A percentile compares a stretch with the other conserved stretches of the same genome.
Conservation (phyloP, 2,888 invertebrate species). For the Heliconius ethilla region DNA sequence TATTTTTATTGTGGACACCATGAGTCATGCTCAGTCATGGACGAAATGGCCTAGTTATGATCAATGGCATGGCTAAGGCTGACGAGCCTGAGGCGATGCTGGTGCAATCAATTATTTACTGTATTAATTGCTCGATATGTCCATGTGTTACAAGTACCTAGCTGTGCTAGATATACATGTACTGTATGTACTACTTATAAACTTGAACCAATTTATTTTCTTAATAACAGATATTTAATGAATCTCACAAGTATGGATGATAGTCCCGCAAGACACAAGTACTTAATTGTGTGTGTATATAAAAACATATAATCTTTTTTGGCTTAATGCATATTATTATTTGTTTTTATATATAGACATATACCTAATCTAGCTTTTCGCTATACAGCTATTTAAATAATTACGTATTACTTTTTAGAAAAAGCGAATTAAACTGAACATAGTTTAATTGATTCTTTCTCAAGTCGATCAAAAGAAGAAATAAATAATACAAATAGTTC, state of each 20-base stretch:
- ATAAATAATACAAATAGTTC: not conserved
- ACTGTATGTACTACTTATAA: not conserved
- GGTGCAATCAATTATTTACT: slow-evolving; percentile 33
- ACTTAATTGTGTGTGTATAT: too few species aligned
- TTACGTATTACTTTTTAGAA: too few species aligned
- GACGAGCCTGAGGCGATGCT: slow-evolving; percentile 31
- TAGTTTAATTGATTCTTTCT: not conserved
- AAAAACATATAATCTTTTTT: too few species aligned
- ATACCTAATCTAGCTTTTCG: not conserved
- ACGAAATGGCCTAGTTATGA: slow-evolving; percentile 37
- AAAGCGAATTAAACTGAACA: too few species aligned
- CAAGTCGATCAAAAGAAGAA: not conserved
- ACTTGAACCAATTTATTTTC: not conserved
- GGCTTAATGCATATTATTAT: not conserved
- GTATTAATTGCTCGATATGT: slow-evolving; percentile 30
- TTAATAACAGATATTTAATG: not conserved
- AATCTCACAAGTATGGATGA: not conserved
- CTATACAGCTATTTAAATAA: not conserved
- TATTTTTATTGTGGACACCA: slow-evolving; percentile 19
- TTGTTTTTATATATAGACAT: not conserved
- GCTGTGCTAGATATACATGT: not conserved
- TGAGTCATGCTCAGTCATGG: slow-evolving; percentile 30
- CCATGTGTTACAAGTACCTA: not conserved
- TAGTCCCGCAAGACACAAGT: too few species aligned
- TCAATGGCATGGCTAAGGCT: slow-evolving; percentile 28